phyloP scores from a whole-genome alignment of 2,888 invertebrate genomes.

The Dexiosoma caninum region DNA sequence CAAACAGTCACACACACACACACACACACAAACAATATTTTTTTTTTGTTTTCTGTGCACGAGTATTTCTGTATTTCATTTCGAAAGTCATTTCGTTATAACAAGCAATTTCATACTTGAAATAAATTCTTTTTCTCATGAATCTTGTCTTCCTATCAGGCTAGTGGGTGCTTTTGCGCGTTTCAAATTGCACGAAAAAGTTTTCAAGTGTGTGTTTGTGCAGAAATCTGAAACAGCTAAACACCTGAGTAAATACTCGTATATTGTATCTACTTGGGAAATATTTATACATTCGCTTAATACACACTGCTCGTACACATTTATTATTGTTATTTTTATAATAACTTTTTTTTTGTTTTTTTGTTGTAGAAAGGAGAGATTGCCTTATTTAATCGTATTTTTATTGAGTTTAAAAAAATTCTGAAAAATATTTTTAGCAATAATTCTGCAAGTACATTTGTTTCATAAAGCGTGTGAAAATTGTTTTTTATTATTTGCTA shows the following conservation, averaged over 20 bases:
- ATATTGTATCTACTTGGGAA: conserved; percentile 42
- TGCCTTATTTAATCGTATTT: conserved; percentile 42
- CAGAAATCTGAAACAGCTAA: conserved; percentile 34
- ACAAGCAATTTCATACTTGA: conserved; percentile 35
- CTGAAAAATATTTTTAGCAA: neutral
- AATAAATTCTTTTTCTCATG: conserved; percentile 28
- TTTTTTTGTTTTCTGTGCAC: neutral
- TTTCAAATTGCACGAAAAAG: conserved; percentile 31
- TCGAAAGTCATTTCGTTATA: conserved; percentile 23
- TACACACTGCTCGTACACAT: no score
- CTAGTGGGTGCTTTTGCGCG: conserved; percentile 55
- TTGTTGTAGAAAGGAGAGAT: conserved; percentile 40
- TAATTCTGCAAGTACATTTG: conserved; percentile 27
- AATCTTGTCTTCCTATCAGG: conserved; percentile 7
- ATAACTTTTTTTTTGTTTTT: neutral
- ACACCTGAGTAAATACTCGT: conserved; percentile 59
- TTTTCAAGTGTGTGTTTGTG: neutral
- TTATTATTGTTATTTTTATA: neutral
- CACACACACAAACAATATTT: no score
- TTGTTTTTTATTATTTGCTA: conserved; percentile 48
- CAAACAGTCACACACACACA: no score
- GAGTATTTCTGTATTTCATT: conserved; percentile 19
- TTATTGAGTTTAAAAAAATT: conserved; percentile 24
- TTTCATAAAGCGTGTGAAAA: conserved; percentile 54
- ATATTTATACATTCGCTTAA: neutral